Conservation (phyloP, 92 coral and sea anemone genomes). For the Palythoa heliodiscus region DNA sequence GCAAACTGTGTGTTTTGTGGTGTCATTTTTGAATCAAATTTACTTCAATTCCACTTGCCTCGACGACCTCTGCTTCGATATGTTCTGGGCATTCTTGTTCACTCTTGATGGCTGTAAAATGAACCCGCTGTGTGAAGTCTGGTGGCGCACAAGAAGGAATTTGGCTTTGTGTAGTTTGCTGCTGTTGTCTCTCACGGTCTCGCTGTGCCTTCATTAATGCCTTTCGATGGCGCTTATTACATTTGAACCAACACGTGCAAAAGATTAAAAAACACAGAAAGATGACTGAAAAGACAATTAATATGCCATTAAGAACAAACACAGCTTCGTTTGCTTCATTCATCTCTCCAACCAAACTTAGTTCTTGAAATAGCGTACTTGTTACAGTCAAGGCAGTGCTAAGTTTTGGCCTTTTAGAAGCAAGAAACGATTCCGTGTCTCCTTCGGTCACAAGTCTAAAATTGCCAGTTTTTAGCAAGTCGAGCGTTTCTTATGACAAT, state of each 20-base stretch:
- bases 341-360: background rate
- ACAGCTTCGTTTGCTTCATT: conserved; percentile 23
- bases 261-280: conserved; percentile 30
- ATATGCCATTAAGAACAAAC: conserved; percentile 36
- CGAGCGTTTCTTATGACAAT: too few species aligned
- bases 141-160: conserved; percentile 7
- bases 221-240: conserved; percentile 38
- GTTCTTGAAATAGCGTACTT: background rate
- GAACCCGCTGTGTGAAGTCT: background rate
- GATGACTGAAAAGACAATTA: conserved; percentile 27
- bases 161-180: background rate
- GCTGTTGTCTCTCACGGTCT: background rate
- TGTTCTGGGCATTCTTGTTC: background rate
- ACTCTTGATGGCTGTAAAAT: background rate
- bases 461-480: too few species aligned
- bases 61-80: background rate
- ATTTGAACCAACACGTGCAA: conserved; percentile 43
- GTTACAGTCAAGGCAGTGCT: background rate
- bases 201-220: conserved; percentile 17
- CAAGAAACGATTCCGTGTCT: too few species aligned
- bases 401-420: too few species aligned
- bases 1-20: background rate
- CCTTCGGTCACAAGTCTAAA: too few species aligned
- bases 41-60: conserved; percentile 23
- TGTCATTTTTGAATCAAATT: conserved; percentile 19